phyloP scores from a whole-genome alignment of 2,888 invertebrate species.

The Drosophila suboccidentalis region DNA sequence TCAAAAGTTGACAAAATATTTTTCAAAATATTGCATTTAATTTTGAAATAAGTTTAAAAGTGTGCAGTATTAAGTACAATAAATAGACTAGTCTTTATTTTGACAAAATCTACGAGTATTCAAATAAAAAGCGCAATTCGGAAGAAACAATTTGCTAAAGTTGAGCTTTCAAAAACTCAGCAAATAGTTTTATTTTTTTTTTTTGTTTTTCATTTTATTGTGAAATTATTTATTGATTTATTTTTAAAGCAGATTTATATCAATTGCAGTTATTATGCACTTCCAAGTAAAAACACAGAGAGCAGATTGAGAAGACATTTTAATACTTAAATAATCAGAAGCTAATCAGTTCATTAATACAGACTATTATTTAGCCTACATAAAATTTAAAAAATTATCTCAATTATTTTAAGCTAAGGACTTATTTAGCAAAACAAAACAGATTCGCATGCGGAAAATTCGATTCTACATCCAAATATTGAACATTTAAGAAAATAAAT shows the following conservation, averaged over 20 bases:
- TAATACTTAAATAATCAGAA: neutral
- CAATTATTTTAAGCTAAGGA: too few relatives aligned
- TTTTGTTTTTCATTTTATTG: neutral
- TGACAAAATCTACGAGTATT: neutral
- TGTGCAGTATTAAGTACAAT: neutral
- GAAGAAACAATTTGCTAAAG: neutral
- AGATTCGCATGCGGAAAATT: neutral
- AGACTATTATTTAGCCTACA: neutral
- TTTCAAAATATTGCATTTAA: neutral
- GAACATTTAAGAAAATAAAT: too few relatives aligned
- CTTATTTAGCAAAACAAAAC: too few relatives aligned
- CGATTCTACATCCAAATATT: neutral
- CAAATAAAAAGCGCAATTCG: neutral
- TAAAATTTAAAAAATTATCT: neutral
- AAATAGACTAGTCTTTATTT: neutral
- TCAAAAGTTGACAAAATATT: neutral
- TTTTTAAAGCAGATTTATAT: neutral
- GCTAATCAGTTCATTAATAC: neutral
- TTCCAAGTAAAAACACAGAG: neutral
- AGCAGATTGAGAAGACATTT: neutral
- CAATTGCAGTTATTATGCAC: neutral
- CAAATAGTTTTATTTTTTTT: neutral
- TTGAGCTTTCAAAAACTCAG: neutral
- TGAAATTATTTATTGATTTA: neutral
- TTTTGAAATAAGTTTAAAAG: neutral